Evolutionary conservation across 2,113 vertebrate genomes (phyloP), one percentile per base, ranked within the genome.

Genomic region (Corynorhinus townsendii): DNA sequence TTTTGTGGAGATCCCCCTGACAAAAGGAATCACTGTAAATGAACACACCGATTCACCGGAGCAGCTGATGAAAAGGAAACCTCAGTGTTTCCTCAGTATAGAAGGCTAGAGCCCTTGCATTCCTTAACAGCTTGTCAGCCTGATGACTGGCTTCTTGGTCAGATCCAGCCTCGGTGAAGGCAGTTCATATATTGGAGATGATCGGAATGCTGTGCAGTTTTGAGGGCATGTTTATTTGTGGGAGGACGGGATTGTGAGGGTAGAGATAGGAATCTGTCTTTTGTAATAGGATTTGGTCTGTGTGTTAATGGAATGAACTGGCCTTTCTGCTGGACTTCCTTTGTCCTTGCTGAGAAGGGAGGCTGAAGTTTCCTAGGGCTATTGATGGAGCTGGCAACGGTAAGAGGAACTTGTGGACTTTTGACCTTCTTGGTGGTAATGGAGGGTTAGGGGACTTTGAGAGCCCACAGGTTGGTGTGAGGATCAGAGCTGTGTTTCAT

Each of bases 261-360:
- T 59, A n/a, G 30, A 54, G 52, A 83, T 68, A 75, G 77, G 73
- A 93, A 66, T 92, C 38, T 69, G 11, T 73, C 43, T 83, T 52
- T 80, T 56, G 6, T 91, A 86, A 83, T 59, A 56, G 88, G 35
- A 90, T 90, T 92, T 73, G 47, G 68, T 73, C 66, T 83, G 72
- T 72, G 86, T 77, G 8, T 89, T 75, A 82, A 66, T 38, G 91
- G 52, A 89, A 52, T 22, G 88, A 86, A 84, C 76, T 80, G 80
- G 43, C 11, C 14, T 64, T 72, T 91, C 30, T 86, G 69, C 28
- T 87, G n/a, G 85, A 20, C 92, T 96, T 96, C 81, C 90, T 95
- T 84, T 92, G 72, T 77, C 93, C 87, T 94, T 92, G 85, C 45
- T 87, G 33, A 66, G 72, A 47, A 95, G 79, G 47, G 82, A 92